A percentile compares a stretch with the other conserved stretches of the same genome.
Conservation (phyloP, 2,888 invertebrate genomes). For the Brachylomia viminalis region DNA sequence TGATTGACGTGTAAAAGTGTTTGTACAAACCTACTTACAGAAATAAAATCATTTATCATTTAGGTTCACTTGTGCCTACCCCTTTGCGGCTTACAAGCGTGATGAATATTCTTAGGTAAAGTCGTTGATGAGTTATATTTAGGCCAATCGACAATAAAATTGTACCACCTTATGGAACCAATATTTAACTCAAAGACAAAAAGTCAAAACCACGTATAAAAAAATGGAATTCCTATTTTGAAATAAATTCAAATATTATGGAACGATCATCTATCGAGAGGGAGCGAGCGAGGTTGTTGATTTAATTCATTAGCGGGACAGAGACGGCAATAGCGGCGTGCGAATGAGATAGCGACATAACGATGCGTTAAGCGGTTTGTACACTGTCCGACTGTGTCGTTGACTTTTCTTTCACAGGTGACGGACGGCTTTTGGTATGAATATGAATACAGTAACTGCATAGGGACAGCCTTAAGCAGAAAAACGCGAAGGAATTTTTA, state of each 20-base stretch:
- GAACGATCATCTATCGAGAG: slow-evolving; percentile 85
- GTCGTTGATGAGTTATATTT: background rate
- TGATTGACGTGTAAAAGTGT: too few species aligned
- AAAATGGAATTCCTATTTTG: slow-evolving; percentile 81
- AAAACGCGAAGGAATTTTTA: background rate
- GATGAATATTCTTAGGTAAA: background rate
- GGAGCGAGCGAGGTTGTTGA: slow-evolving; percentile 89
- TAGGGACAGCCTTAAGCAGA: background rate
- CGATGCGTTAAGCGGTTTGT: slow-evolving; percentile 51
- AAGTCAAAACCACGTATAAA: background rate
- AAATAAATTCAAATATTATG: slow-evolving; percentile 85
- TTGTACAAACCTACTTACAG: too few species aligned
- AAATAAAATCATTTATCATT: too few species aligned
- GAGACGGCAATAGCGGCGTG: slow-evolving; percentile 78
- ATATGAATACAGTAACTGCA: background rate
- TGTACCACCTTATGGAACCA: background rate
- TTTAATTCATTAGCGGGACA: slow-evolving; percentile 89
- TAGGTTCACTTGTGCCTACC: background rate
- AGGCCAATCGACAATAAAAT: background rate
- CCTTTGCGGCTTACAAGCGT: background rate
- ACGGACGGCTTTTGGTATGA: background rate
- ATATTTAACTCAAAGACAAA: slow-evolving; percentile 34
- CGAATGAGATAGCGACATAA: slow-evolving; percentile 66
- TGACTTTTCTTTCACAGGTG: slow-evolving; percentile 33
- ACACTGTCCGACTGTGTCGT: slow-evolving; percentile 49